A percentile compares a stretch with the other conserved stretches of the same genome.
Conservation (phyloP, 2,797 vertebrate species). For the Kryptolebias ocellatus region DNA sequence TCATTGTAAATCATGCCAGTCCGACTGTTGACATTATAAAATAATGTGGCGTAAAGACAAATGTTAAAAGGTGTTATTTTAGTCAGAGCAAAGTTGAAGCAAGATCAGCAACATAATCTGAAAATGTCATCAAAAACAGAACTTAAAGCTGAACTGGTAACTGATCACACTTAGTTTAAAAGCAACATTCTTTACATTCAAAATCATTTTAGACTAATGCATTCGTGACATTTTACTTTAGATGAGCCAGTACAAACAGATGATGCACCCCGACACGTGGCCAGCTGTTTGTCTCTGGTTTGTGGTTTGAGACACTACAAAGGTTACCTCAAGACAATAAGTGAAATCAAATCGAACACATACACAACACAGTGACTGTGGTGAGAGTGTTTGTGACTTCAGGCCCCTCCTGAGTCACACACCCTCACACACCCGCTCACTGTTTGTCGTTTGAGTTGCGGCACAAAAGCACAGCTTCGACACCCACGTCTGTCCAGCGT, state of each 20-base stretch:
- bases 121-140: conserved; percentile 1
- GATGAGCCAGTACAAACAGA: conserved; percentile 9
- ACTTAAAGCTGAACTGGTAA: conserved; percentile 6
- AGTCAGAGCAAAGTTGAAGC: conserved; percentile 5
- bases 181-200: not conserved
- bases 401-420: conserved; percentile 43
- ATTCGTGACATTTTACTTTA: not conserved
- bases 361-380: conserved; percentile 49
- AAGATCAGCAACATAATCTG: not conserved
- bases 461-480: conserved; percentile 41
- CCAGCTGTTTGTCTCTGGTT: conserved; percentile 29
- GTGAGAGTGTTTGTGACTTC: conserved; percentile 36
- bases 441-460: conserved; percentile 27
- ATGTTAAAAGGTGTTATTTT: not conserved
- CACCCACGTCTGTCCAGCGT: conserved; percentile 47
- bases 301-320: conserved; percentile 5
- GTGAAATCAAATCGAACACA: conserved; percentile 47
- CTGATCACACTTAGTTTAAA: not conserved
- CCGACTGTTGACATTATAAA: not conserved
- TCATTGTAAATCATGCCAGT: not conserved
- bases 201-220: conserved; percentile 1
- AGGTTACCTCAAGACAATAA: conserved; percentile 28
- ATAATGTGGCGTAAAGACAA: not conserved
- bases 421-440: conserved; percentile 19
- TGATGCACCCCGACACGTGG: conserved; percentile 13